A percentile compares a stretch with the other conserved stretches of the same genome.
phyloP scores from a whole-genome alignment of 2,797 vertebrate species.

The Mionectes olivaceus region DNA sequence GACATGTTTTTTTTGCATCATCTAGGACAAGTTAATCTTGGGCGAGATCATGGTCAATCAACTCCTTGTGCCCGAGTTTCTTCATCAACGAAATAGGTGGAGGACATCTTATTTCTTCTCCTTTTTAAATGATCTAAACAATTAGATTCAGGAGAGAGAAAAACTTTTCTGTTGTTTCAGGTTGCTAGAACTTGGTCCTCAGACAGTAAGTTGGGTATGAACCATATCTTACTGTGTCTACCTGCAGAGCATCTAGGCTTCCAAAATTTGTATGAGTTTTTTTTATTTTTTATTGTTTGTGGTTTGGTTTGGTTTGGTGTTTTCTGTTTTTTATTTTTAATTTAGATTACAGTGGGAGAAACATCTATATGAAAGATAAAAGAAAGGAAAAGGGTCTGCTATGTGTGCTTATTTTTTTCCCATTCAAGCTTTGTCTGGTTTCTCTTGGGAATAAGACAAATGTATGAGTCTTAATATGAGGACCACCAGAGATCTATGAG shows the following conservation, averaged over 20 bases:
- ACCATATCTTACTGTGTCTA: not conserved
- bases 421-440: not conserved
- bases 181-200: not conserved
- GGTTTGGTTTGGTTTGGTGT: not conserved
- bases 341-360: not conserved
- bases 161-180: not conserved
- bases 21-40: not conserved
- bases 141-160: not conserved
- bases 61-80: not conserved
- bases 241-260: not conserved
- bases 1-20: not conserved
- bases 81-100: not conserved
- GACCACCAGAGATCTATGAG: not conserved
- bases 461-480: not conserved
- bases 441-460: not conserved
- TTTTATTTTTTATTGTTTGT: not conserved
- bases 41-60: not conserved
- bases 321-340: fast-evolving
- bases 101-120: not conserved
- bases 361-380: not conserved
- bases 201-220: not conserved
- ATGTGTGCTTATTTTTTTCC: not conserved
- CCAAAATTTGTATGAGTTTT: not conserved
- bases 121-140: not conserved
- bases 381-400: not conserved